Evolutionary conservation across 1,140 invertebrate genomes (phyloP), one percentile per base, ranked within the genome.

Genomic region (Batillaria attramentaria): DNA sequence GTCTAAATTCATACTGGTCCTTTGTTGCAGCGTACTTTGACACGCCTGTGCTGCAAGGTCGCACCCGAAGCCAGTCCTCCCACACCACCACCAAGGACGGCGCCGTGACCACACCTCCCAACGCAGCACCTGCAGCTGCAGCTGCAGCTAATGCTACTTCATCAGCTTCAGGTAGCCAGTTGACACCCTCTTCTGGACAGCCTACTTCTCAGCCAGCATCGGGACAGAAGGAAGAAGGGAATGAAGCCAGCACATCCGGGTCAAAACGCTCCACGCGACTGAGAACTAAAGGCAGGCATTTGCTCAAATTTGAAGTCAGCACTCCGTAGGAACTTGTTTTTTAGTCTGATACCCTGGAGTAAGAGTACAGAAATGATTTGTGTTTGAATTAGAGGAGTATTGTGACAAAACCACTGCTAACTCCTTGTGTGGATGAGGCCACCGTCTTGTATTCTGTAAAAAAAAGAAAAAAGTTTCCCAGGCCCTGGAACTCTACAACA

Each of bases 21-120:
- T 6, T 60, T 74, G 31, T 6, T 75, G 24, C 72, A 84, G 83
- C 80, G 10, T 84, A 81, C 66, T 84, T 84, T 80, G 83, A 81
- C 46, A 81, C 79, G 18, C 78, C 83, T 3, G 79, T 84, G 31
- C 54, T 84, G 70, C 68, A 66, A 42, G 83, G 83, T 5, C 75
- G 83, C 13, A 84, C 83, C 20, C 74, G 83, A 37, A 84, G 83
- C 72, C 80, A 84, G 57, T 37, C 77, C 69, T n/a, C 43, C n/a
- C 43, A 62, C 72, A 28, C 37, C 5, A 3, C 41, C 31, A 39
- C 50, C 41, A 50, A 73, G 31, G 39, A 66, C 37, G 50, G 31
- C 43, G 20, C 42, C 6, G 37, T 24, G 20, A 20, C 8, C 43
- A 33, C 72, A 69, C 28, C 42, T 57, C 33, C 37, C 10, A 41